phyloP scores from a whole-genome alignment of 2,797 vertebrate genomes.

The Avahi laniger region DNA sequence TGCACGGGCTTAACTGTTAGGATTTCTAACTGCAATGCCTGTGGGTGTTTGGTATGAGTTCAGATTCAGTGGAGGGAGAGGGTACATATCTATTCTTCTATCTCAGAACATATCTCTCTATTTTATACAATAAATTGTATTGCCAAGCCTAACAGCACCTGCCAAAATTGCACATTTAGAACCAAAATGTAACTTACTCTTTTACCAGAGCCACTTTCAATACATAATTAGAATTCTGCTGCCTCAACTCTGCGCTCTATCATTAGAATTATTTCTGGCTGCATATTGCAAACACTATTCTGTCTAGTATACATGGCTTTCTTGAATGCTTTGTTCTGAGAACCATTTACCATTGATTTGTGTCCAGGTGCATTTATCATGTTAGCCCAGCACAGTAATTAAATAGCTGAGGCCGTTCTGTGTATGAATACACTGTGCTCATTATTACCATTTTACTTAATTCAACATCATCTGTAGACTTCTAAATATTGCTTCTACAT shows the following conservation, averaged over 20 bases:
- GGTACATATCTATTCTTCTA: background rate
- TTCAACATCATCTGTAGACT: constrained; percentile 47
- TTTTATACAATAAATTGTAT: background rate
- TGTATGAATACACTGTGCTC: constrained; percentile 51
- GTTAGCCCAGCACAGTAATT: constrained; percentile 53
- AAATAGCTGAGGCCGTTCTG: constrained; percentile 26
- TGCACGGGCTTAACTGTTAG: background rate
- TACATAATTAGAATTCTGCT: constrained; percentile 53
- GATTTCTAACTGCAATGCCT: background rate
- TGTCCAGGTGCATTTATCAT: constrained; percentile 66
- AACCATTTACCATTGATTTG: constrained; percentile 65
- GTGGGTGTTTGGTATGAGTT: background rate
- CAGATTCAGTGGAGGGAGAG: background rate
- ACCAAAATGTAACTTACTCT: constrained; percentile 33
- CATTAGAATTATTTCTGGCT: constrained; percentile 50
- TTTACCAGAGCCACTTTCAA: constrained; percentile 33
- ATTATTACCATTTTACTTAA: constrained; percentile 56
- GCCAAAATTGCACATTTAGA: constrained; percentile 29
- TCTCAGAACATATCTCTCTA: background rate
- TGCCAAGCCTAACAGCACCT: background rate
- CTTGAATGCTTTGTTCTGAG: constrained; percentile 52
- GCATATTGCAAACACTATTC: constrained; percentile 35
- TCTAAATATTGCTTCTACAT: constrained; percentile 44
- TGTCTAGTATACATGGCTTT: constrained; percentile 45
- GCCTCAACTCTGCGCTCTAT: constrained; percentile 13